A percentile compares a stretch with the other conserved stretches of the same genome.
These are phyloP conservation scores for Balanococcus diminutus DNA, from an alignment of 2,888 invertebrate species.

Conservation along the genomic window DNA sequence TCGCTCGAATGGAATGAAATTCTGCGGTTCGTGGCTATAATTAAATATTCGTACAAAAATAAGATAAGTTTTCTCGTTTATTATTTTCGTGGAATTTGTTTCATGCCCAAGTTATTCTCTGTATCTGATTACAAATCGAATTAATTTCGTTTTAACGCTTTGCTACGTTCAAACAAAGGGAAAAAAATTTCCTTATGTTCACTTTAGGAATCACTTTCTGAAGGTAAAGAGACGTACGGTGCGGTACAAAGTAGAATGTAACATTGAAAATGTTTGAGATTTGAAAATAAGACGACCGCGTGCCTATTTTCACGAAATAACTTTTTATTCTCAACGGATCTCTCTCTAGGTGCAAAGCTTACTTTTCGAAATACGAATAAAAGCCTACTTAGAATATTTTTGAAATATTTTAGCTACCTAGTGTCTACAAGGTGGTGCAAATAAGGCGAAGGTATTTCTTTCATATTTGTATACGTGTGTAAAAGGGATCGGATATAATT, in stretches of 20 bases:
- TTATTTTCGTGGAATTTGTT: background rate
- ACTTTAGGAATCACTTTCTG: slow-evolving; percentile 1
- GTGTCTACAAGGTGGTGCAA: slow-evolving; percentile 23
- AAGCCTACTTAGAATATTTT: slow-evolving; percentile 27
- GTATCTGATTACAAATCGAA: slow-evolving; percentile 11
- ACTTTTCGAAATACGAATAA: slow-evolving; percentile 23
- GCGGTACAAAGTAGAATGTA: background rate
- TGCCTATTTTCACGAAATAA: slow-evolving; percentile 16
- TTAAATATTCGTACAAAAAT: background rate
- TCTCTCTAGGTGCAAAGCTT: slow-evolving; percentile 9
- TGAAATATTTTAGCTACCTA: slow-evolving; percentile 19
- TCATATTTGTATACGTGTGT: background rate
- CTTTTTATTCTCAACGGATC: slow-evolving; percentile 23
- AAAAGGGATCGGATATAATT: background rate
- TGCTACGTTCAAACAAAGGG: background rate
- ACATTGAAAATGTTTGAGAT: slow-evolving; percentile 27
- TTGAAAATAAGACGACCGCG: slow-evolving; percentile 27
- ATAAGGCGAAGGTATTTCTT: background rate
- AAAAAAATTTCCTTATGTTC: background rate
- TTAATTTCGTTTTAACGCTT: slow-evolving; percentile 27
- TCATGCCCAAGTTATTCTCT: background rate
- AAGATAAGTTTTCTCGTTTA: background rate
- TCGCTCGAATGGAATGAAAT: background rate
- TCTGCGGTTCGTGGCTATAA: background rate
- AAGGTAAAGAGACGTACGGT: background rate